These are phyloP conservation scores for Chloromyia formosa DNA, from an alignment of 2,888 invertebrate genomes.

Conservation along the genomic window DNA sequence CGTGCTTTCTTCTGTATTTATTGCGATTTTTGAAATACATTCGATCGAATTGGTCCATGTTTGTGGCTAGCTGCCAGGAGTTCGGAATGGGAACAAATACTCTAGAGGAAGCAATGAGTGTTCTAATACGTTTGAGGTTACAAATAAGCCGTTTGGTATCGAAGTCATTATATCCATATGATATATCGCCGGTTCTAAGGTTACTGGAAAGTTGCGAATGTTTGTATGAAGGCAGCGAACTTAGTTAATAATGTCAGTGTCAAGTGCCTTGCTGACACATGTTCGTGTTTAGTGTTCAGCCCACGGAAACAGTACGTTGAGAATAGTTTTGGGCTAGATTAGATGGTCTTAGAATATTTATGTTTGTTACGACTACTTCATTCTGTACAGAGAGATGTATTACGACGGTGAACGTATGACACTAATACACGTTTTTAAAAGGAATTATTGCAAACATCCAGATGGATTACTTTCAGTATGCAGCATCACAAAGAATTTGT, in stretches of 20 bases:
- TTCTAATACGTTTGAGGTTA: conserved; percentile 79
- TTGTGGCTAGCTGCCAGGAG: conserved; percentile 79
- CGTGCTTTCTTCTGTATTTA: conserved; percentile 86
- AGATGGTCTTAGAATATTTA: background rate
- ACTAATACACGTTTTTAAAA: too few species aligned
- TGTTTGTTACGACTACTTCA: background rate
- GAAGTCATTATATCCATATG: conserved; percentile 86
- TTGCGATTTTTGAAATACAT: conserved; percentile 86
- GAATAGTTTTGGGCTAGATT: background rate
- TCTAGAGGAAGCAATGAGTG: conserved; percentile 84
- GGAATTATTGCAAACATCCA: too few species aligned
- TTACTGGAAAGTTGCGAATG: conserved; percentile 85
- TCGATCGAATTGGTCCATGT: conserved; percentile 83
- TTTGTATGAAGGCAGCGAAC: conserved; percentile 84
- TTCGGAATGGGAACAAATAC: conserved; percentile 67
- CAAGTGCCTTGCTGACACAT: background rate
- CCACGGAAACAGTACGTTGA: background rate
- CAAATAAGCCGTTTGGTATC: conserved; percentile 85
- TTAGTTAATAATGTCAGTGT: conserved; percentile 66
- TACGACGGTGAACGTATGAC: too few species aligned
- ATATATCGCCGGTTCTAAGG: conserved; percentile 86
- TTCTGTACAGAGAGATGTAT: background rate
- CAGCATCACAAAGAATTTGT: conserved; percentile 14
- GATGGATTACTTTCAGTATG: background rate
- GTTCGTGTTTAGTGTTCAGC: background rate